These are phyloP conservation scores for Drosophila anceps DNA, from an alignment of 2,888 invertebrate species.

Conservation along the genomic window DNA sequence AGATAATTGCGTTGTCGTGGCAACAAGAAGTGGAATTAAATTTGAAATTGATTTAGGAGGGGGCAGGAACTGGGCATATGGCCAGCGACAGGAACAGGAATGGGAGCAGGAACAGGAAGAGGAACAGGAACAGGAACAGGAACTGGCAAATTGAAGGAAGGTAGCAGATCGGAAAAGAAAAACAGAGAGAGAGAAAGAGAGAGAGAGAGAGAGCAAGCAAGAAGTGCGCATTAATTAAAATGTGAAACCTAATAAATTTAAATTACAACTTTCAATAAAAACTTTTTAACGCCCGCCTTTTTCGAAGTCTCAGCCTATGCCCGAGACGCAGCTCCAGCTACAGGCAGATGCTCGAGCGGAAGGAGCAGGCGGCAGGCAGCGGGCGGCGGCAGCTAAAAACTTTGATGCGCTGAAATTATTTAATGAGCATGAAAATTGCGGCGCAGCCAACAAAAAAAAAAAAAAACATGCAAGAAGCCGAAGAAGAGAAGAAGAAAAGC, in stretches of 20 bases:
- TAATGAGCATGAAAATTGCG: constrained; percentile 78
- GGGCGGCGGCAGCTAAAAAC: constrained; percentile 36
- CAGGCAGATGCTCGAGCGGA: constrained; percentile 20
- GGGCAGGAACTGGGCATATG: neutral
- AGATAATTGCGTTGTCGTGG: constrained; percentile 6
- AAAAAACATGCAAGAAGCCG: neutral
- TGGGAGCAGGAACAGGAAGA: neutral
- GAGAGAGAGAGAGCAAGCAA: constrained; percentile 11
- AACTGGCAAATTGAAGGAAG: neutral
- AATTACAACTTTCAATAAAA: constrained; percentile 79
- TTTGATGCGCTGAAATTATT: constrained; percentile 74
- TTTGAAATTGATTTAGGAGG: neutral
- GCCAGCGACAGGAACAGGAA: neutral
- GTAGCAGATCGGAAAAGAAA: neutral
- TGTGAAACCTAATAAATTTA: constrained; percentile 80
- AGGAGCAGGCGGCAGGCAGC: neutral
- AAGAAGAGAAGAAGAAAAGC: constrained; percentile 18
- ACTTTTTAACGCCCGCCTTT: constrained; percentile 68
- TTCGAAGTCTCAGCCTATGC: constrained; percentile 12
- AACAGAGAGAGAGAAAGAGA: neutral
- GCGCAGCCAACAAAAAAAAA: constrained; percentile 44
- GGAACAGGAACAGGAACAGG: neutral
- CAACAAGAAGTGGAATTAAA: constrained; percentile 1
- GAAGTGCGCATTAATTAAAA: constrained; percentile 79
- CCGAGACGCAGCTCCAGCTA: neutral